These are phyloP conservation scores for Polydesmus complanatus DNA, from an alignment of 2,888 invertebrate species.

Conservation along the genomic window DNA sequence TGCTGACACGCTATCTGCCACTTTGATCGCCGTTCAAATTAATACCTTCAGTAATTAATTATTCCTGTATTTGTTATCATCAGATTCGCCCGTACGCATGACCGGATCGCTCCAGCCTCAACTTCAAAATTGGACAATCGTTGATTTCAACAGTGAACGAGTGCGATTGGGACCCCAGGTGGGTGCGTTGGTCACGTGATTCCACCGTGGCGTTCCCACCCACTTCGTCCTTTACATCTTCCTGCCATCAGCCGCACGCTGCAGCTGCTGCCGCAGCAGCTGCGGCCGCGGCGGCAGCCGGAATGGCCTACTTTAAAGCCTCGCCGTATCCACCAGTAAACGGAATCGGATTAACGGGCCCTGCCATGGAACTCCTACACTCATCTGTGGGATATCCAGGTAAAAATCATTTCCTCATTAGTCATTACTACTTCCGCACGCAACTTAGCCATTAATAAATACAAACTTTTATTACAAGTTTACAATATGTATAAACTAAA, in stretches of 20 bases:
- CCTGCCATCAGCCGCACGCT: slow-evolving; percentile 12
- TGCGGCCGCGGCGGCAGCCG: slow-evolving; percentile 8
- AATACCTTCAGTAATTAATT: too few relatives aligned
- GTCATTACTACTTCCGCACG: too few relatives aligned
- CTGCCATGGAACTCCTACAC: slow-evolving; percentile 50
- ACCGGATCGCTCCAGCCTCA: too few relatives aligned
- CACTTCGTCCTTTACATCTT: slow-evolving; percentile 6
- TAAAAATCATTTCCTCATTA: too few relatives aligned
- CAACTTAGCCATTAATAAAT: too few relatives aligned
- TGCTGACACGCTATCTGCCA: too few relatives aligned
- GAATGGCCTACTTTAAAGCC: slow-evolving; percentile 17
- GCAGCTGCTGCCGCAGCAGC: neutral
- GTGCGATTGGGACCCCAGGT: neutral
- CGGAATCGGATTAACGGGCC: slow-evolving; percentile 22
- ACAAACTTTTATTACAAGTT: too few relatives aligned
- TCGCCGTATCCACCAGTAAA: slow-evolving; percentile 16
- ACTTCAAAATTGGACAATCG: too few relatives aligned
- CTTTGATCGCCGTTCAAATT: too few relatives aligned
- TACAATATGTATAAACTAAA: too few relatives aligned
- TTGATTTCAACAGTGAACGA: neutral
- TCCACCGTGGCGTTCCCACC: slow-evolving; percentile 12
- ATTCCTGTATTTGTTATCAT: too few relatives aligned
- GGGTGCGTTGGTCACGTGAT: neutral
- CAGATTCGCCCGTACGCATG: too few relatives aligned
- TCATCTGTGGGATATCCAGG: slow-evolving; percentile 49